These are phyloP conservation scores for Actinia tenebrosa DNA, from an alignment of 64 coral and sea anemone species.

Conservation along the genomic window DNA sequence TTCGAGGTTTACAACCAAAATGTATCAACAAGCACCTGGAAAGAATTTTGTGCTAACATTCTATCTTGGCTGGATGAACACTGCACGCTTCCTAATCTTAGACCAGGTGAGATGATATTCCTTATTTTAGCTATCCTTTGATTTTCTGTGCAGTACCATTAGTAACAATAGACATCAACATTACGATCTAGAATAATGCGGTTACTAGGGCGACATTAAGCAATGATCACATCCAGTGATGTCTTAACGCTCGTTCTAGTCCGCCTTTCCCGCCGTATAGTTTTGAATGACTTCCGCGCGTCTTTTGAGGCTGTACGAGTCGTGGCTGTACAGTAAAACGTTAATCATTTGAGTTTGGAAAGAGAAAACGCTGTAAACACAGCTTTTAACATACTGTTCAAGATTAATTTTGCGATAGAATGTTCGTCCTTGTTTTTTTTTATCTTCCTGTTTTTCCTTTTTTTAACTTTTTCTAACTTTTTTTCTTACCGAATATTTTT, in stretches of 20 bases:
- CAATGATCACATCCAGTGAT: no score
- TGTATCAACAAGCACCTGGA: conserved; percentile 63
- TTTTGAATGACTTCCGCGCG: no score
- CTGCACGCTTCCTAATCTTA: conserved; percentile 84
- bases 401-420: background rate
- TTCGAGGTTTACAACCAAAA: conserved; percentile 78
- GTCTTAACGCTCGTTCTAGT: background rate
- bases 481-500: background rate
- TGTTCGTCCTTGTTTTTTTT: background rate
- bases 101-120: conserved; percentile 63
- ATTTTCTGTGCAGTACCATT: no score
- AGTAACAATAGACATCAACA: no score
- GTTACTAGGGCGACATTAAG: no score
- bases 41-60: conserved; percentile 88
- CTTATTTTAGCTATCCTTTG: background rate
- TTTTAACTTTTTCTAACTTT: no score
- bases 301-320: no score
- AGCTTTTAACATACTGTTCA: no score
- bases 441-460: background rate
- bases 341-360: no score
- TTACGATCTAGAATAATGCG: no score
- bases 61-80: conserved; percentile 80
- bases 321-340: no score
- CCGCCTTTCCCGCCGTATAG: background rate
- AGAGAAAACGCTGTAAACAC: no score